Evolutionary conservation across 1,140 invertebrate species (phyloP).

Genomic region (Anoplolepis gracilipes): DNA sequence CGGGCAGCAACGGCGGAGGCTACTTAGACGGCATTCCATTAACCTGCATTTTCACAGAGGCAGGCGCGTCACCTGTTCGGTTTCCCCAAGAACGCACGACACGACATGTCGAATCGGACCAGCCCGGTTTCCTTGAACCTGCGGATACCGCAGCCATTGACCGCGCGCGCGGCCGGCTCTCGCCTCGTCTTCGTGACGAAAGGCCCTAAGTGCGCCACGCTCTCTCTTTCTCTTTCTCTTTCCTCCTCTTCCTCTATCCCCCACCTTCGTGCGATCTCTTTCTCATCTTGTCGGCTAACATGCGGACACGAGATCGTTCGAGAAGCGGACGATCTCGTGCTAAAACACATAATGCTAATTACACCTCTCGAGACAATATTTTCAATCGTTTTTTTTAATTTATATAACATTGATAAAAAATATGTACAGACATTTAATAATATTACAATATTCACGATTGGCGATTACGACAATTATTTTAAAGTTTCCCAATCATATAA

Average conservation of each 20-base stretch:
- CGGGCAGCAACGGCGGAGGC: slow-evolving; percentile 39
- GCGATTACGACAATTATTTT: background rate
- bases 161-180: slow-evolving; percentile 77
- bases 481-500: background rate
- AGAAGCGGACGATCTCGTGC: slow-evolving; percentile 10
- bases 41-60: slow-evolving; percentile 77
- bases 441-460: background rate
- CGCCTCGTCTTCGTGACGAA: slow-evolving; percentile 70
- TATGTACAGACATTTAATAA: background rate
- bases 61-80: slow-evolving; percentile 78
- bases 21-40: slow-evolving; percentile 74
- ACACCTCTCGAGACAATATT: background rate
- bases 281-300: slow-evolving; percentile 47
- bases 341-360: slow-evolving; percentile 60
- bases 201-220: slow-evolving; percentile 69
- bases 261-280: slow-evolving; percentile 25
- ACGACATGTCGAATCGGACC: slow-evolving; percentile 82
- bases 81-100: slow-evolving; percentile 64
- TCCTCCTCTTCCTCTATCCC: background rate
- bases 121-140: slow-evolving; percentile 85
- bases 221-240: slow-evolving; percentile 58
- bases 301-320: slow-evolving; percentile 38
- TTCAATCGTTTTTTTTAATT: background rate
- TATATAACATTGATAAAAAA: background rate
- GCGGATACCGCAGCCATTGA: slow-evolving; percentile 83